Conservation (phyloP, 2,888 invertebrate species). For the Cantharis flavilabris region DNA sequence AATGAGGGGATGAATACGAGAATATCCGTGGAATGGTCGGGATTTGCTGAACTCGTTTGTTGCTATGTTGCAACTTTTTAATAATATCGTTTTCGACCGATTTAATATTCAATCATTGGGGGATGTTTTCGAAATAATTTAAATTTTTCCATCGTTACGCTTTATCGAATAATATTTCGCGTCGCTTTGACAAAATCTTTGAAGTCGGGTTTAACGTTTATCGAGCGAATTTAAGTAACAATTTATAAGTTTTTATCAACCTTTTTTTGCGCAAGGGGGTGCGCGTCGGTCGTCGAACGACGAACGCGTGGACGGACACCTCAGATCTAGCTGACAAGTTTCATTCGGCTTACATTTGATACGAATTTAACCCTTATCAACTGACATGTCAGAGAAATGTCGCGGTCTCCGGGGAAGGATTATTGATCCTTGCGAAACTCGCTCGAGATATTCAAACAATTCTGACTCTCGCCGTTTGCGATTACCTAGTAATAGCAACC, state of each 20-base stretch:
- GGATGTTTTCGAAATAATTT: background rate
- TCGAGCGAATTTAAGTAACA: background rate
- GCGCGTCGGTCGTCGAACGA: conserved; percentile 20
- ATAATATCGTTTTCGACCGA: conserved; percentile 9
- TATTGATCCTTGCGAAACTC: conserved; percentile 39
- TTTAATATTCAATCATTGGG: conserved; percentile 2
- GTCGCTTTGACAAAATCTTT: background rate
- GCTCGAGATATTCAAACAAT: conserved; percentile 38
- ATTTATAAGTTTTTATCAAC: background rate
- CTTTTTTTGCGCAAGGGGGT: conserved; percentile 9
- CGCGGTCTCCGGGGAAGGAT: conserved; percentile 33
- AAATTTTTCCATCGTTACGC: background rate
- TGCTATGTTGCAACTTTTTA: conserved; percentile 6
- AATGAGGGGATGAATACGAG: conserved; percentile 17
- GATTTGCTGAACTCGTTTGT: conserved; percentile 7
- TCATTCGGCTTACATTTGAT: conserved; percentile 40
- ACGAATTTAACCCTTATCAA: conserved; percentile 57
- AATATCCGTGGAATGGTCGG: conserved; percentile 10
- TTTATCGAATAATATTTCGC: background rate
- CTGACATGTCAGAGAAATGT: conserved; percentile 33
- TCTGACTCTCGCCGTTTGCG: conserved; percentile 23
- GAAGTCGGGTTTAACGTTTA: background rate
- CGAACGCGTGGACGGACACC: conserved; percentile 13
- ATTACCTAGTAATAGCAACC: conserved; percentile 29
- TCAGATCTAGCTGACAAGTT: conserved; percentile 36